Percentiles rank a stretch among this genome's conserved stretches.
Conservation (phyloP, 2,797 vertebrate genomes). For the Scleropages formosus region DNA sequence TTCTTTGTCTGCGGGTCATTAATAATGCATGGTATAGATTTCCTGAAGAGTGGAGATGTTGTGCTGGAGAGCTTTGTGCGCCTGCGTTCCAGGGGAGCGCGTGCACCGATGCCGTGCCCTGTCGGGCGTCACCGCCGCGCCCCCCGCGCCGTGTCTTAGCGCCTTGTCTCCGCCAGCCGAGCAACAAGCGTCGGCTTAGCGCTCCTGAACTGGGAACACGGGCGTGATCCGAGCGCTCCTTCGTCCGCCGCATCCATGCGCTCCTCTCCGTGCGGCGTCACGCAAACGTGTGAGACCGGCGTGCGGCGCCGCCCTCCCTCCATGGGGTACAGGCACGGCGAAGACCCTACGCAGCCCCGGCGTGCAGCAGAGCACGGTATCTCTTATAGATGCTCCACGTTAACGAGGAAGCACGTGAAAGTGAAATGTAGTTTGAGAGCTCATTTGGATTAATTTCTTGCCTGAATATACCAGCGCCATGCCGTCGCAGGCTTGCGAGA, state of each 20-base stretch:
- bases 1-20: constrained; percentile 65
- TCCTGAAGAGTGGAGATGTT: constrained; percentile 39
- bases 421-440: constrained; percentile 23
- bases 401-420: constrained; percentile 22
- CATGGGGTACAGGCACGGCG: not conserved
- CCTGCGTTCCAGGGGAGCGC: constrained; percentile 29
- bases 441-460: constrained; percentile 7
- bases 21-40: constrained; percentile 72
- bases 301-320: not conserved
- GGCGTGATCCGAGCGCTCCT: constrained; percentile 36
- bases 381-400: not conserved
- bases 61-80: constrained; percentile 30
- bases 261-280: not conserved
- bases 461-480: not conserved
- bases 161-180: no score
- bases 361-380: constrained; percentile 1
- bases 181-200: constrained; percentile 24
- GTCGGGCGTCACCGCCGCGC: constrained; percentile 41
- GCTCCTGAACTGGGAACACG: constrained; percentile 34
- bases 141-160: not conserved
- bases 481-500: constrained; percentile 13
- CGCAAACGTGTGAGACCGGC: not conserved
- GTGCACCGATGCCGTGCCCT: constrained; percentile 42
- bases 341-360: not conserved
- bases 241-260: constrained; percentile 8